Conservation (phyloP, 2,113 vertebrate species). For the Periophthalmus modestus region DNA sequence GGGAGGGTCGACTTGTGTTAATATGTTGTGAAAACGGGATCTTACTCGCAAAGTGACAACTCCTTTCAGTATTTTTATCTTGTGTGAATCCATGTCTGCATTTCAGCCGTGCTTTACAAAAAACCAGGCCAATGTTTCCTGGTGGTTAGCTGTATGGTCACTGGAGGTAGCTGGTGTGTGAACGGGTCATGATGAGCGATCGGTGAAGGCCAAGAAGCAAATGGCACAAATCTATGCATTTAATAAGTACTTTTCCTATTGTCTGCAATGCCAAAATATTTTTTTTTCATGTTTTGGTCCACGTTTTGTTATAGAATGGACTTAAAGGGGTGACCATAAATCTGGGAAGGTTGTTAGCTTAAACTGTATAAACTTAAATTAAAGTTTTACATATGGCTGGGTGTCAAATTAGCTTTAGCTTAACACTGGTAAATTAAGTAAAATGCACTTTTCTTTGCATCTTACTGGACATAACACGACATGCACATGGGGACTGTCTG, state of each 20-base stretch:
- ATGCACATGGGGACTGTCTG: conserved; percentile 15
- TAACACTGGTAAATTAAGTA: conserved; percentile 56
- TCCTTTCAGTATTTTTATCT: conserved; percentile 35
- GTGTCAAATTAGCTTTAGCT: conserved; percentile 52
- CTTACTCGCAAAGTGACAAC: conserved; percentile 34
- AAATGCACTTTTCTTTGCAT: conserved; percentile 33
- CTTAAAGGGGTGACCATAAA: conserved; percentile 28
- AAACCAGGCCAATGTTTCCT: conserved; percentile 71
- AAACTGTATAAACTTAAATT: conserved; percentile 21
- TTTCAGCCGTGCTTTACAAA: conserved; percentile 61
- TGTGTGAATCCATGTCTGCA: conserved; percentile 60
- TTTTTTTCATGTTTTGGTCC: conserved; percentile 63
- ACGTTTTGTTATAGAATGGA: conserved; percentile 24
- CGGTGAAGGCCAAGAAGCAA: conserved; percentile 29
- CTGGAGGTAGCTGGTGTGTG: conserved; percentile 76
- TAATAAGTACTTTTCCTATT: conserved; percentile 13
- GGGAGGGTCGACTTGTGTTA: background rate
- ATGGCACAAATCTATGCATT: conserved; percentile 28
- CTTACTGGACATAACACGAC: conserved; percentile 1
- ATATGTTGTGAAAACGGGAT: background rate
- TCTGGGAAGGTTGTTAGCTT: conserved; percentile 20
- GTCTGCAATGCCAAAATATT: conserved; percentile 2
- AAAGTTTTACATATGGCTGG: conserved; percentile 17
- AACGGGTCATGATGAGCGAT: conserved; percentile 29
- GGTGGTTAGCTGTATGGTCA: conserved; percentile 72